Base-by-base conservation (phyloP, 2,888 invertebrate genomes). In the Apamea monoglypha region DNA sequence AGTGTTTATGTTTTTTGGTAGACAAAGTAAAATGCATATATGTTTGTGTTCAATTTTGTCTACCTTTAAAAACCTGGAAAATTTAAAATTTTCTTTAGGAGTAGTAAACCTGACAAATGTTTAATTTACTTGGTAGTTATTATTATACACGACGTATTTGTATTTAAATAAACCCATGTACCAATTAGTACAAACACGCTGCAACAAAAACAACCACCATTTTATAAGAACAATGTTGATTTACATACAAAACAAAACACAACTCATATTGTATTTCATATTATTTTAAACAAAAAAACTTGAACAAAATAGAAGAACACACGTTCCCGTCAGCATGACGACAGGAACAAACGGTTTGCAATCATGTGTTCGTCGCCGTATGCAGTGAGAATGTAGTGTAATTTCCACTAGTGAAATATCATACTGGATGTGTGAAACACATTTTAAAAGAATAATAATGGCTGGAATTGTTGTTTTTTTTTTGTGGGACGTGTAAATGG, bases 331-430 rank as follows among this genome's bases (percentile, higher is more conserved):
- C 83, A 80, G 63, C 73, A 53, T n/a, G 47, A 6, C 36, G 83
- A 80, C 85, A 66, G 66, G 16, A 83, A 85, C 85, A 85, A 85
- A 85, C 83, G 73, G 59, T 59, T 70, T 53, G 80, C 73, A 80
- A 83, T 85, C 83, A 83, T 71, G 76, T 70, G 36, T 67, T 36
- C 66, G 71, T 74, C 72, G 56, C 44, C 16, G 66, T 59, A 36
- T n/a, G 16, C 70, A 61, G 47, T 14, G 25, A 70, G 75, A 63
- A 75, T 16, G 61, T 72, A 71, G 63, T 77, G 85, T 85, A 77
- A 85, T 85, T 85, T 85, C 82, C 85, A 80, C 85, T 76, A 56
- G 47, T 75, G 67, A 85, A 66, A 82, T 63, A 74, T 71, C 44
- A 76, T 66, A 32, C 70, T 53, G 68, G 21, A 40, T 59, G 44